These are phyloP conservation scores for Eriosoma lanigerum DNA, from an alignment of 1,140 invertebrate species.

Conservation along the genomic window DNA sequence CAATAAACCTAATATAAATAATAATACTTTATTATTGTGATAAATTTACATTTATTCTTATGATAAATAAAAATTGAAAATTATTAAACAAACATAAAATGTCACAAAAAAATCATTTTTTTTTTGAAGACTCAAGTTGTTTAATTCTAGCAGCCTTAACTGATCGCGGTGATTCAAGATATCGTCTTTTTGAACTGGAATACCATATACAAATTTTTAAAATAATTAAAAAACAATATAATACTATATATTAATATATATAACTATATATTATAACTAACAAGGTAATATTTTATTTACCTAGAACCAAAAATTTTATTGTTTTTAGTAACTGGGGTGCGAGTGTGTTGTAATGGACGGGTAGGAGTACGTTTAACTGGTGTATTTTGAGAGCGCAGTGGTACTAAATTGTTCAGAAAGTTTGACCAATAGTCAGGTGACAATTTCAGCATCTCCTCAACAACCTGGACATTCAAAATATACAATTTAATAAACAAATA, in stretches of 20 bases:
- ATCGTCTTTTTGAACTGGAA: conserved; percentile 41
- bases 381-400: conserved; percentile 22
- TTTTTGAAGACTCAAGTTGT: conserved; percentile 14
- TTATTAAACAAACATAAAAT: neutral
- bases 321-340: conserved; percentile 28
- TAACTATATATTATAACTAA: too few relatives aligned
- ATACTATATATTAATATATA: too few relatives aligned
- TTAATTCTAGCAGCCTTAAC: conserved; percentile 47
- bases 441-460: conserved; percentile 53
- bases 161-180: conserved; percentile 42
- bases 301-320: conserved; percentile 41
- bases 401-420: conserved; percentile 42
- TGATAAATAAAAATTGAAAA: neutral
- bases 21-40: neutral
- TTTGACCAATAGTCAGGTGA: conserved; percentile 54
- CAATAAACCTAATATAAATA: neutral
- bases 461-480: conserved; percentile 48
- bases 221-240: too few relatives aligned
- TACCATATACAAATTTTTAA: neutral
- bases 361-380: conserved; percentile 31
- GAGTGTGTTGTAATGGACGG: conserved; percentile 39
- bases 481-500: neutral
- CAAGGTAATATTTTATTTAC: neutral
- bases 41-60: neutral
- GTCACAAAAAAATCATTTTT: conserved; percentile 26